Conservation (phyloP, 2,797 vertebrate species). For the Spinus pinus region DNA sequence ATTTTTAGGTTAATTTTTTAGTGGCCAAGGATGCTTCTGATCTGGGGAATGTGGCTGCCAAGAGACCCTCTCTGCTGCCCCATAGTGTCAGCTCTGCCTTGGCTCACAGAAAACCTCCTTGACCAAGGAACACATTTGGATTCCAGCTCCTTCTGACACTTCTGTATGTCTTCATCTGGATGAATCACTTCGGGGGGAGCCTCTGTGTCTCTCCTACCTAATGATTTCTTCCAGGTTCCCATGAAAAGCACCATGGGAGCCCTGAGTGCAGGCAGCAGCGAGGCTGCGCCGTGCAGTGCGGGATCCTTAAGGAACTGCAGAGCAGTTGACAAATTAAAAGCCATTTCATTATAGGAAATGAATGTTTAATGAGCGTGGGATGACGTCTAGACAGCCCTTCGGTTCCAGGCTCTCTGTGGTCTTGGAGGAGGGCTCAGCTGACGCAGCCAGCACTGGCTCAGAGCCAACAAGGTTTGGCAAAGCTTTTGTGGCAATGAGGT, state of each 20-base stretch:
- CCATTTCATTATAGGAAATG: conserved; percentile 60
- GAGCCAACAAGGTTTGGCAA: background rate
- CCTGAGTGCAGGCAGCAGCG: fast-evolving
- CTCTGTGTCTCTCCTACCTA: background rate
- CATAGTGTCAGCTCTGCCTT: background rate
- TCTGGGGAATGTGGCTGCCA: background rate
- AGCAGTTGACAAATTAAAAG: conserved; percentile 49
- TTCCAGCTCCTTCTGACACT: background rate
- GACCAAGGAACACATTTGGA: background rate
- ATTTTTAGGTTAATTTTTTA: background rate
- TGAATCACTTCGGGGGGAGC: background rate
- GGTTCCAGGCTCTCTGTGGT: background rate
- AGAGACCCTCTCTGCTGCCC: background rate
- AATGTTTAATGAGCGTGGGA: conserved; percentile 62
- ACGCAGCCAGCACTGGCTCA: fast-evolving
- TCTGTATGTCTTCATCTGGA: background rate
- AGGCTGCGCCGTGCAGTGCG: fast-evolving
- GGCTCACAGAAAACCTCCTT: background rate
- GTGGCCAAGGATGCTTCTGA: background rate
- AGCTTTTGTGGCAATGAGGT: background rate
- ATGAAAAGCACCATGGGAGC: fast-evolving
- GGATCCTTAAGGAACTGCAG: background rate
- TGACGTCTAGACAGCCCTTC: conserved; percentile 35
- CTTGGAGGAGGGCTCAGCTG: background rate
- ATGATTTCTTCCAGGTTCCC: background rate